phyloP scores from a whole-genome alignment of 2,797 vertebrate species.

The Syngnathus acus region DNA sequence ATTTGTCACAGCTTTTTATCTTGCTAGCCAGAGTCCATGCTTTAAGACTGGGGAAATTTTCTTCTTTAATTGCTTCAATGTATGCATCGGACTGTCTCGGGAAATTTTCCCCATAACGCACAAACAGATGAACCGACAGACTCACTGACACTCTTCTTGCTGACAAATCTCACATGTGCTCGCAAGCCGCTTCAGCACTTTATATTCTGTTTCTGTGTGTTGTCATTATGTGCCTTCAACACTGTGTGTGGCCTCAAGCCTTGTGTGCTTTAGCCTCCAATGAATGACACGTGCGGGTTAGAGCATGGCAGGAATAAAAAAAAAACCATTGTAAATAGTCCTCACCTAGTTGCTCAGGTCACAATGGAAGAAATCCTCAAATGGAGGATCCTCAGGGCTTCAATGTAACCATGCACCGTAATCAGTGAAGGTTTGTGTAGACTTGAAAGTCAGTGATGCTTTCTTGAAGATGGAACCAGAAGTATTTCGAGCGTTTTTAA shows the following conservation, averaged over 20 bases:
- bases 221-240: neutral
- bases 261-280: constrained; percentile 25
- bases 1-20: neutral
- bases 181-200: constrained; percentile 87
- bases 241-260: constrained; percentile 18
- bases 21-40: neutral
- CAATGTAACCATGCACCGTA: neutral
- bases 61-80: neutral
- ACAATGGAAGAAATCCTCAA: neutral
- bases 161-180: constrained; percentile 70
- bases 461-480: neutral
- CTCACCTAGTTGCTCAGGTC: neutral
- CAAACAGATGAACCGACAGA: neutral
- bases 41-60: neutral
- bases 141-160: neutral
- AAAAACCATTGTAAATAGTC: neutral
- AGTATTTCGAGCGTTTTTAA: neutral
- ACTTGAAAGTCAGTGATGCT: neutral
- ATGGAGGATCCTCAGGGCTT: constrained; percentile 5
- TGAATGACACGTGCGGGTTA: constrained; percentile 3
- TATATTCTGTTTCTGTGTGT: constrained; percentile 61
- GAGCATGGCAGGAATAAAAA: neutral
- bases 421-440: neutral
- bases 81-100: neutral
- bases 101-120: neutral